Evolutionary conservation across 2,113 vertebrate species (phyloP).

Genomic region (Melanerpes formicivorus): DNA sequence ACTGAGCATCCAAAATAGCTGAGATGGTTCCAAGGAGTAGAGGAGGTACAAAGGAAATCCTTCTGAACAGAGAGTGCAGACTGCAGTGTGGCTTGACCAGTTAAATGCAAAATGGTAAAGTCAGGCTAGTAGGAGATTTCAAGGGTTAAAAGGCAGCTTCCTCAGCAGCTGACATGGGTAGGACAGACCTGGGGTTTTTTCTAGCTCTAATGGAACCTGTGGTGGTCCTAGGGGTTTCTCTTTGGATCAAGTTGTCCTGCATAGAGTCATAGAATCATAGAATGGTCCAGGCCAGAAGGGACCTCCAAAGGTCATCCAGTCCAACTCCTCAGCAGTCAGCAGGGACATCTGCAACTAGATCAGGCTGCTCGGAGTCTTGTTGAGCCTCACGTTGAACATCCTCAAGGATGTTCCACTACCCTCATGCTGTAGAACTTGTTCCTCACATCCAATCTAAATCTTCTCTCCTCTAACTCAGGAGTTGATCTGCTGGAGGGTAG

Average conservation of each 20-base stretch:
- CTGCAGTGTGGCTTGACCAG: neutral
- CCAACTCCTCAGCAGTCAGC: no score
- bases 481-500: no score
- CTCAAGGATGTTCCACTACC: no score
- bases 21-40: neutral
- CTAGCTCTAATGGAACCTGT: neutral
- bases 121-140: neutral
- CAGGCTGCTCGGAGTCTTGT: no score
- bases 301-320: no score
- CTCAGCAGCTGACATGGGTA: rapidly evolving
- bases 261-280: no score
- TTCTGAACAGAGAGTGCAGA: neutral
- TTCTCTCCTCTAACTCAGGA: no score
- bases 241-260: rapidly evolving
- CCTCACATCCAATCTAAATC: no score
- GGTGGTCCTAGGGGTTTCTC: neutral
- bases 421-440: no score
- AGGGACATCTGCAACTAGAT: no score
- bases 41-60: neutral
- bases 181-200: neutral
- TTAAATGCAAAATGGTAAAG: rapidly evolving
- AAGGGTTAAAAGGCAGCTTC: neutral
- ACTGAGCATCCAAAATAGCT: neutral
- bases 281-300: no score
- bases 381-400: no score